A percentile compares a stretch with the other conserved stretches of the same genome.
phyloP scores from a whole-genome alignment of 2,113 vertebrate genomes.

The Ammodytes marinus region DNA sequence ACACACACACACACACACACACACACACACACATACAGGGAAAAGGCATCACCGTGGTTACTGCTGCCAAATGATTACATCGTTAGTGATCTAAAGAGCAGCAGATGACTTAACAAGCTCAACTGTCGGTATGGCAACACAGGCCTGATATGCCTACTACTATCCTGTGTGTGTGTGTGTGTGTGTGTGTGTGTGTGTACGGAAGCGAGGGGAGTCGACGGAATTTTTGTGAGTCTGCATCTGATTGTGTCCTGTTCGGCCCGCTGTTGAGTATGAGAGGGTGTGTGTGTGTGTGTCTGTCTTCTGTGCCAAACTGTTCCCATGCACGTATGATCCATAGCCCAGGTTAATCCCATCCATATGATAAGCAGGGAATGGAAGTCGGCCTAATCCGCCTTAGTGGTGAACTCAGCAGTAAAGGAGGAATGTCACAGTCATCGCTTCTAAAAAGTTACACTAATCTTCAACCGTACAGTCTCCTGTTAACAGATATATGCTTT shows the following conservation, averaged over 20 bases:
- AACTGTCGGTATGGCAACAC: constrained; percentile 85
- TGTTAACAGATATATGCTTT: constrained; percentile 27
- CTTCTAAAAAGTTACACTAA: constrained; percentile 66
- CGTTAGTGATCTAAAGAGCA: constrained; percentile 82
- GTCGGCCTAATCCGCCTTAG: constrained; percentile 64
- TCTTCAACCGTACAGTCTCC: constrained; percentile 19
- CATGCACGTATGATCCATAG: constrained; percentile 67
- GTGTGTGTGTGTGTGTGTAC: constrained; percentile 13
- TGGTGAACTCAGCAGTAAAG: constrained; percentile 69
- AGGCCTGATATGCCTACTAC: constrained; percentile 84
- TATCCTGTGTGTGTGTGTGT: constrained; percentile 26
- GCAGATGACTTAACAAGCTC: constrained; percentile 83
- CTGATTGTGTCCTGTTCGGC: constrained; percentile 35
- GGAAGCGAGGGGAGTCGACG: constrained; percentile 13
- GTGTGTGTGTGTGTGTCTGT: constrained; percentile 6
- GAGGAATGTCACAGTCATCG: constrained; percentile 67
- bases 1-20: constrained; percentile 28
- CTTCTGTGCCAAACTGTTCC: constrained; percentile 42
- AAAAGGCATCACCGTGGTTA: constrained; percentile 85
- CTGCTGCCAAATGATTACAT: constrained; percentile 84
- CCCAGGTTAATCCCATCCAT: constrained; percentile 78
- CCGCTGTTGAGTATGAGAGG: constrained; percentile 2
- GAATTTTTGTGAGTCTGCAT: constrained; percentile 42
- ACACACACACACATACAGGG: constrained; percentile 57
- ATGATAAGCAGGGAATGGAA: constrained; percentile 73